Evolutionary conservation across 2,888 invertebrate species (phyloP), one percentile per base, ranked within the genome.

Genomic region (Nymphalis c-album): DNA sequence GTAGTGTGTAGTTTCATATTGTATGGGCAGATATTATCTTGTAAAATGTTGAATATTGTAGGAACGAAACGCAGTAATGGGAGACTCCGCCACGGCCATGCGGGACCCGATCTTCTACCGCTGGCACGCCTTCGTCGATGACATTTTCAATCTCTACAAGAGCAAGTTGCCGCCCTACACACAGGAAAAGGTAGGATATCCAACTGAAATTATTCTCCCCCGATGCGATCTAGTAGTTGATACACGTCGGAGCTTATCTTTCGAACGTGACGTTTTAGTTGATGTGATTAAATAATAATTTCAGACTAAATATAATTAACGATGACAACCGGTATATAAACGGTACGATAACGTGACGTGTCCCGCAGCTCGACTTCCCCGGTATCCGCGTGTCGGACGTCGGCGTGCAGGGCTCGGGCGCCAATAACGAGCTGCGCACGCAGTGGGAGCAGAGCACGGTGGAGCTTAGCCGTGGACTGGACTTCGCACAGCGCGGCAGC

Each of bases 101-200:
- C 93, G 97, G 2, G 97, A 97, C 86, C 97, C 97, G 0, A 88
- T 96, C 20, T 97, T 97, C 92, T 97, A 97, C 89, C 94, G 96
- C 81, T 97, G 96, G 96, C 97, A 97, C 80, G 93, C 95, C 0
- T 95, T 94, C 81, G 91, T 97, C 31, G 96, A 97, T 77, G 95
- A 96, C 75, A 87, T 97, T 45, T 97, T 97, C 93, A 93, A 94
- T 75, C 93, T 94, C 72, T 95, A 95, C 86, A 97, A 97, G 86
- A 90, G 91, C 70, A 94, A 94, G 17, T 87, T 97, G 35, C 90
- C 95, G 0, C 92, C 95, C 3, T 97, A 97, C 82, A 90, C 88
- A 0, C 78, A 79, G 5, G 87, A 93, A 51, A 93, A 93, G 90
- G 95, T 95, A 81, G 75, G 73, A 3, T 22, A 22, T 31, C 16